Base-by-base conservation (phyloP, 2,113 vertebrate genomes). In the Phaetusa simplex region DNA sequence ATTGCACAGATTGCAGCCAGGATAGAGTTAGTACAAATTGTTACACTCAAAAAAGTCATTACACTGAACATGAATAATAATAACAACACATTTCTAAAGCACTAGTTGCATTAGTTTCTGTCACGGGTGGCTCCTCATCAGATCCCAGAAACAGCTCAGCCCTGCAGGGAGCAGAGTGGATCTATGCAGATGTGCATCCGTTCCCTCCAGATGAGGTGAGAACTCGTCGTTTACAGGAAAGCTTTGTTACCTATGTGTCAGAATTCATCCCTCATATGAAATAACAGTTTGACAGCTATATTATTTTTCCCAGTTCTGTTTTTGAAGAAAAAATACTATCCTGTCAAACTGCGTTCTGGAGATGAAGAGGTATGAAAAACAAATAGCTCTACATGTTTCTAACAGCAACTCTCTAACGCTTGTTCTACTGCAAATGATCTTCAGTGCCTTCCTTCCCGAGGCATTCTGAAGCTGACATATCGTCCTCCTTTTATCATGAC, bases 311-410 rank as follows among this genome's bases (percentile, higher is more conserved):
- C 23, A 34, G 42, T 83, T 78, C 71, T 73, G 17, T 66, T 94
- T 82, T n/a, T 93, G 45, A 90, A 83, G 64, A 81, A 88, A 93
- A 95, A 94, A 58, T 62, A 71, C 81, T 66, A 73, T 40, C 58
- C 87, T 97, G 89, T 93, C 95, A 91, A 91, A 71, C 29, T 50
- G 6, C 30, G 85, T 74, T 43, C 21, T 55, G 80, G 78, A 85
- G 55, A 91, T 78, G n/a, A 93, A 93, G 76, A 88, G 67, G 8
- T 89, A 88, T 82, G 70, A 83, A 88, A 96, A 97, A 42, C 81
- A 94, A 93, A 90, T 50, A 70, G 32, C 85, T 93, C 43, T 71
- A 42, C 23, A 8, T 79, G 26, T 70, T 88, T 83, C n/a, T 86
- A 91, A 80, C 34, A 77, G 66, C 27, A n/a, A 19, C 50, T 47